Evolutionary conservation across 1,140 invertebrate genomes (phyloP).

Genomic region (Trichonephila inaurata): DNA sequence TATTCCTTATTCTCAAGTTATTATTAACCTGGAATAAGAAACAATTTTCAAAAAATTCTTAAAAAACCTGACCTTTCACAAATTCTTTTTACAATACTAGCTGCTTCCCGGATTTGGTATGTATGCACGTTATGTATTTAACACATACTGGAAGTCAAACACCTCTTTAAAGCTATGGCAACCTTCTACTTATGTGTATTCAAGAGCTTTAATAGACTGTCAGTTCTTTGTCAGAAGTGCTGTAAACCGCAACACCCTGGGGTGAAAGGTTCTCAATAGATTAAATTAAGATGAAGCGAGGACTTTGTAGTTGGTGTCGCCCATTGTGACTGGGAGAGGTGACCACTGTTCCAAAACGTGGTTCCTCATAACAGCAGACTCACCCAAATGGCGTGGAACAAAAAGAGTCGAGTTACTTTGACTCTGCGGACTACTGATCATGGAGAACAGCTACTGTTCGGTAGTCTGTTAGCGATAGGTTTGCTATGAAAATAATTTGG

Average conservation of each 20-base stretch:
- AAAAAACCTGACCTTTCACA: background rate
- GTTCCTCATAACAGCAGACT: constrained; percentile 9
- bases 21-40: no score
- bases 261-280: constrained; percentile 32
- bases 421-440: constrained; percentile 55
- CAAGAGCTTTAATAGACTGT: constrained; percentile 62
- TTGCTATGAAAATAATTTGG: constrained; percentile 19
- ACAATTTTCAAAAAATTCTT: background rate
- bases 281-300: constrained; percentile 50
- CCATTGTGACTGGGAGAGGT: constrained; percentile 34
- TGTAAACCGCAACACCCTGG: constrained; percentile 34
- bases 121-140: background rate
- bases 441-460: constrained; percentile 57
- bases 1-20: no score
- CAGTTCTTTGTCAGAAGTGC: constrained; percentile 14
- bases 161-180: background rate
- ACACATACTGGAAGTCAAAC: background rate
- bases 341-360: constrained; percentile 54
- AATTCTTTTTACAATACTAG: background rate
- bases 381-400: constrained; percentile 56
- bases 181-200: constrained; percentile 1
- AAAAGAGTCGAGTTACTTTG: constrained; percentile 53
- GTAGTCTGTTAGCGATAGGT: constrained; percentile 40
- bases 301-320: constrained; percentile 51
- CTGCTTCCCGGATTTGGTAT: background rate